Base-by-base conservation (phyloP, 2,888 invertebrate genomes). In the Agrotis puta region DNA sequence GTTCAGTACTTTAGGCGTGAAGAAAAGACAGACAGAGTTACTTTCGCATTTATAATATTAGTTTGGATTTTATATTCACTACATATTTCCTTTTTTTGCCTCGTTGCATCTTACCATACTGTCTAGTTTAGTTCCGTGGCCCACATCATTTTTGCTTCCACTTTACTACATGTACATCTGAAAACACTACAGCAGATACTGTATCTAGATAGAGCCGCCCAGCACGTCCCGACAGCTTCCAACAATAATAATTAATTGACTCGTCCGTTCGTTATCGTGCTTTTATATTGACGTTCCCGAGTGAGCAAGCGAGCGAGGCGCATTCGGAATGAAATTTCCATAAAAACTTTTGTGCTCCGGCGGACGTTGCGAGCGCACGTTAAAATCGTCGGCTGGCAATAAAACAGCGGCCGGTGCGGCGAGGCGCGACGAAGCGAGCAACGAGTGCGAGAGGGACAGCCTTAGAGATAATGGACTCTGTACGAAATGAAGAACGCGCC, bases 171-270 rank as follows among this genome's bases (percentile, higher is more conserved):
- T 75, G 71, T 74, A 78, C 68, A 71, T 81, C 75, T 80, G 82
- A 84, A 86, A 86, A 85, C 82, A 87, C 83, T 88, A 87, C 88
- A 90, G 77, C 87, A 87, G 87, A 89, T 88, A 89, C 90, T 88
- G 86, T 89, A 90, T 91, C 91, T 90, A 90, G 91, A 92, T 91
- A 90, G 88, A 92, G 89, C 89, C 83, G 91, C 88, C 88, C 89
- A 90, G 91, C 91, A 92, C 91, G 92, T 94, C 91, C 93, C 93
- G 93, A 94, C 94, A 95, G 94, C 93, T 94, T 93, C 92, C 94
- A 95, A 95, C 95, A 95, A 95, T 95, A 95, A 95, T 95, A 95
- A 95, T 95, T 96, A 96, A 95, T 96, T 95, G 96, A 96, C 95
- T 95, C 94, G 95, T 95, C 95, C 94, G 94, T 96, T 95, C 95